Evolutionary conservation across 2,797 vertebrate genomes (phyloP).

Genomic region (Staurois parvus): DNA sequence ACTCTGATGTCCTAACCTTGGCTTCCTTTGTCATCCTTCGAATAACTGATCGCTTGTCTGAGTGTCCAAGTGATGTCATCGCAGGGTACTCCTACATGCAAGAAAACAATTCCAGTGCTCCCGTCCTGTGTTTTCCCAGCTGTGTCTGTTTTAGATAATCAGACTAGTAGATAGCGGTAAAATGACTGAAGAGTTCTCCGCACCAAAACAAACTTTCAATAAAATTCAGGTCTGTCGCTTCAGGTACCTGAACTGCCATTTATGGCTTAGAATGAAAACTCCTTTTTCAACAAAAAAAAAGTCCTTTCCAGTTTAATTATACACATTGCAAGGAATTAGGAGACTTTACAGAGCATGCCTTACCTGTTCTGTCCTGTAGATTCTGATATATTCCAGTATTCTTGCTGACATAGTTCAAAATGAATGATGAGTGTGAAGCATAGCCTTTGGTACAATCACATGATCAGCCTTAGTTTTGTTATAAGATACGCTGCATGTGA

Average conservation of each 20-base stretch:
- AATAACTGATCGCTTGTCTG: neutral
- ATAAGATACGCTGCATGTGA: no score
- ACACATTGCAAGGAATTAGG: neutral
- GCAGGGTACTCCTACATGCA: conserved; percentile 22
- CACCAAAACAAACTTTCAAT: neutral
- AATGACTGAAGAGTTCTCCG: neutral
- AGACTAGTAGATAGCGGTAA: conserved; percentile 29
- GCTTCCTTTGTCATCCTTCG: conserved; percentile 12
- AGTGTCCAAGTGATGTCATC: conserved; percentile 38
- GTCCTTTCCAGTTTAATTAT: no score
- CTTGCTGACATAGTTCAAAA: no score
- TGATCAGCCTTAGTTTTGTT: no score
- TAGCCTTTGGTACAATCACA: no score
- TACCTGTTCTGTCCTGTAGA: no score
- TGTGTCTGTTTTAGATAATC: conserved; percentile 42
- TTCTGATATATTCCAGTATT: no score
- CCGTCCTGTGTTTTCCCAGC: conserved; percentile 41
- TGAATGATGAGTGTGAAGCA: no score
- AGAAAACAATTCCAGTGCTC: conserved; percentile 14
- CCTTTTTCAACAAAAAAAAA: neutral
- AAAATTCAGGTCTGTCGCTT: neutral
- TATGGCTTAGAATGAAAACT: neutral
- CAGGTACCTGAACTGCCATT: neutral
- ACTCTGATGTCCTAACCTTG: neutral
- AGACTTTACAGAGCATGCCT: no score